phyloP scores from a whole-genome alignment of 1,140 invertebrate genomes.

The Pseudomyrmex sp. region DNA sequence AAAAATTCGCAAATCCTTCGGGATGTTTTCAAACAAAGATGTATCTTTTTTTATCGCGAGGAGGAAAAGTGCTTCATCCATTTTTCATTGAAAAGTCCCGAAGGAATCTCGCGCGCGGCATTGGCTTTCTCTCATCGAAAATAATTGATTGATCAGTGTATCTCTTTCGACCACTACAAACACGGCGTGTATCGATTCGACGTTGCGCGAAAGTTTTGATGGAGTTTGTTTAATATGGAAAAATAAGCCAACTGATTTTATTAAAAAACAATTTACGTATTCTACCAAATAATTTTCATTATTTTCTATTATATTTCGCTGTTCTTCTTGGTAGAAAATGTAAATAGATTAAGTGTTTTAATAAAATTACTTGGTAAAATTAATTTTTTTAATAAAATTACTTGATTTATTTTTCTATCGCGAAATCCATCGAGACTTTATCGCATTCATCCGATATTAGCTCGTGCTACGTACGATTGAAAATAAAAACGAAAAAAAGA shows the following conservation, averaged over 20 bases:
- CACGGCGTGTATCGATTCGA: conserved; percentile 35
- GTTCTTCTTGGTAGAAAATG: too few species aligned
- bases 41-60: not conserved
- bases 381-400: too few species aligned
- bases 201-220: not conserved
- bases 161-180: conserved; percentile 11
- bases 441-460: not conserved
- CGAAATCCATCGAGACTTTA: too few species aligned
- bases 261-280: too few species aligned
- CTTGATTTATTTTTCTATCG: too few species aligned
- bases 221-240: too few species aligned
- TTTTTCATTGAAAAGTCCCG: not conserved
- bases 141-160: conserved; percentile 2
- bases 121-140: conserved; percentile 27
- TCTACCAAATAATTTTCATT: too few species aligned
- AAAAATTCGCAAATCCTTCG: not conserved
- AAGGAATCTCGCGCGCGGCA: not conserved
- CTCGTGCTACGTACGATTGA: conserved; percentile 64
- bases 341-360: too few species aligned
- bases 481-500: not conserved
- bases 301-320: too few species aligned
- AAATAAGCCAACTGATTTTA: too few species aligned
- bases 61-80: not conserved
- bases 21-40: conserved; percentile 9
- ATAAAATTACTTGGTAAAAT: too few species aligned